Evolutionary conservation across 2,113 vertebrate genomes (phyloP), one percentile per base, ranked within the genome.

Genomic region (Patagioenas fasciata): DNA sequence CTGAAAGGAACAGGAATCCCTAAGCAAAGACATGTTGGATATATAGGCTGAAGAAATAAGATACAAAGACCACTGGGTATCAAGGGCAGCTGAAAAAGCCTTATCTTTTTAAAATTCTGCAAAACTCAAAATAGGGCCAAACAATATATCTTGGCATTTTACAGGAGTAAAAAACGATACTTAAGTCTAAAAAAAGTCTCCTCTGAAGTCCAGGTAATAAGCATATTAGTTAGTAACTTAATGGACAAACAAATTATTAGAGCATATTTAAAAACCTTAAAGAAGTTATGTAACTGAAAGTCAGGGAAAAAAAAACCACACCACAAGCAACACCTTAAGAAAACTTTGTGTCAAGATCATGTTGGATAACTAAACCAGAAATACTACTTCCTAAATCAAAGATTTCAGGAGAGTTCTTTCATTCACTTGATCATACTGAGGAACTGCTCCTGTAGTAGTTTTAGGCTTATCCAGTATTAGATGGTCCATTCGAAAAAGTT

Each of bases 331-430:
- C 17, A 19, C 17, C 7, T 82, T 72, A 79, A 56, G 62, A 80
- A 9, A 25, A 61, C 5, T 6, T 79, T 36, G 66, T 32, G 17
- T 66, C 62, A 94, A 91, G 50, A 65, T 57, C 17, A 14, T 29
- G n/a, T 25, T 82, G 44, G 60, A 48, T 87, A 95, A 77, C 62
- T 70, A 83, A 94, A 89, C 40, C 23, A 60, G 80, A 84, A 91
- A 88, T 66, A 54, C 7, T 66, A 11, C 29, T 66, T 85, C 31
- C 47, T 85, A 87, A 79, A 75, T 87, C 25, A 95, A 94, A 89
- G 72, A 64, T 38, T 89, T 94, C 50, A 70, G 57, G 66, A 72
- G 91, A 92, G 72, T 74, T 94, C 85, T 60, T 88, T 69, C 69
- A 92, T 92, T 93, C 48, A 66, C 73, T 91, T 72, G 29, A 89